Conservation (phyloP, 2,888 invertebrate genomes). For the Periphyllus acericola region DNA sequence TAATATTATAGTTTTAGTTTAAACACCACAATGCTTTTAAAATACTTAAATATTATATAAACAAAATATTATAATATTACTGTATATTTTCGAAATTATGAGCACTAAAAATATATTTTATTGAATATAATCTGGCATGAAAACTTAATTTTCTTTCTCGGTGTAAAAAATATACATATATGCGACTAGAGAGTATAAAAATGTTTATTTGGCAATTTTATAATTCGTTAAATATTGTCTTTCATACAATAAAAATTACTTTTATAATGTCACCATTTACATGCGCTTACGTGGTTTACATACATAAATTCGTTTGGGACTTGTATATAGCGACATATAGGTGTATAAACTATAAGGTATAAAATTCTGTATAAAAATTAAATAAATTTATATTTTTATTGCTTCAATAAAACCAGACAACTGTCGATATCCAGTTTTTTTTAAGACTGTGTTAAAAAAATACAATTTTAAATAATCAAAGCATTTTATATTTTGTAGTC, state of each 20-base stretch:
- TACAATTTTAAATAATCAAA: background rate
- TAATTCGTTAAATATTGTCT: background rate
- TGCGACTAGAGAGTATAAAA: background rate
- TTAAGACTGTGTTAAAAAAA: background rate
- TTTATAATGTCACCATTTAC: background rate
- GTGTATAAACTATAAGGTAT: background rate
- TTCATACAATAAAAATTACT: background rate
- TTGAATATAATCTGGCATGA: background rate
- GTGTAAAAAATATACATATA: background rate
- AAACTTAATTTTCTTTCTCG: background rate
- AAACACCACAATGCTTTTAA: background rate
- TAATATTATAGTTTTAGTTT: background rate
- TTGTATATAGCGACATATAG: background rate
- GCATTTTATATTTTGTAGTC: background rate
- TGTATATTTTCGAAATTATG: background rate
- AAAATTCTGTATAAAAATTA: constrained; percentile 10
- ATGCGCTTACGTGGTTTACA: no score
- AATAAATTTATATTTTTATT: constrained; percentile 34
- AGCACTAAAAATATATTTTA: background rate
- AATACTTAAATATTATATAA: background rate
- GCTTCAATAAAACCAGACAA: background rate
- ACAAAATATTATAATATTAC: background rate
- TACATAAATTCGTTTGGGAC: background rate
- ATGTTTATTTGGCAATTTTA: background rate
- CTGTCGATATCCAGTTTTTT: constrained; percentile 3